Conservation (phyloP, 2,888 invertebrate species). For the Homarus gammarus region DNA sequence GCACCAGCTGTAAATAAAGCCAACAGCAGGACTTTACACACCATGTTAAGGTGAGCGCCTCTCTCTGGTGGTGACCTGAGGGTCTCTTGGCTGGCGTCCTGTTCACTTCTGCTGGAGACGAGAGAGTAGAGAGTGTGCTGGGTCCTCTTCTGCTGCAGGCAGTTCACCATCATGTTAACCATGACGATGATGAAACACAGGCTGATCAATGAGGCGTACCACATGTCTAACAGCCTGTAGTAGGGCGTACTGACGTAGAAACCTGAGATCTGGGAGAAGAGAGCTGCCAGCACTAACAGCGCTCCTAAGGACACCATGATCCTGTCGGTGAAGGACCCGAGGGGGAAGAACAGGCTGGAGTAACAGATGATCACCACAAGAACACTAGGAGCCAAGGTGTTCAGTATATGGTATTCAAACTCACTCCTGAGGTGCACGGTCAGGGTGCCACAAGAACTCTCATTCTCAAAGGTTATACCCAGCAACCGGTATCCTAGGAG, state of each 20-base stretch:
- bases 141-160: not conserved
- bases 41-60: too few species aligned
- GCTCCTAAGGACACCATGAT: constrained; percentile 58
- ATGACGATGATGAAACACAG: constrained; percentile 46
- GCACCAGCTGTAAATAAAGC: too few species aligned
- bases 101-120: too few species aligned
- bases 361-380: constrained; percentile 46
- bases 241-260: constrained; percentile 52
- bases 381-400: constrained; percentile 38
- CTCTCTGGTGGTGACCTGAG: too few species aligned
- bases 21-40: too few species aligned
- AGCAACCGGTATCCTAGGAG: not conserved
- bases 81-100: too few species aligned
- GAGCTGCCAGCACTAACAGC: constrained; percentile 50
- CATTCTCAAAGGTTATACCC: not conserved
- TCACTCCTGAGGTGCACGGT: constrained; percentile 22
- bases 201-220: constrained; percentile 37
- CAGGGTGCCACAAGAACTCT: not conserved
- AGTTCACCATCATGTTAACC: constrained; percentile 6
- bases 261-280: constrained; percentile 53
- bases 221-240: constrained; percentile 57
- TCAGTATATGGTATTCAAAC: constrained; percentile 32
- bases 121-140: not conserved
- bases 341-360: constrained; percentile 46
- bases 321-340: constrained; percentile 28